These are phyloP conservation scores for Hyppa rectilinea DNA, from an alignment of 2,888 invertebrate genomes.

Conservation along the genomic window DNA sequence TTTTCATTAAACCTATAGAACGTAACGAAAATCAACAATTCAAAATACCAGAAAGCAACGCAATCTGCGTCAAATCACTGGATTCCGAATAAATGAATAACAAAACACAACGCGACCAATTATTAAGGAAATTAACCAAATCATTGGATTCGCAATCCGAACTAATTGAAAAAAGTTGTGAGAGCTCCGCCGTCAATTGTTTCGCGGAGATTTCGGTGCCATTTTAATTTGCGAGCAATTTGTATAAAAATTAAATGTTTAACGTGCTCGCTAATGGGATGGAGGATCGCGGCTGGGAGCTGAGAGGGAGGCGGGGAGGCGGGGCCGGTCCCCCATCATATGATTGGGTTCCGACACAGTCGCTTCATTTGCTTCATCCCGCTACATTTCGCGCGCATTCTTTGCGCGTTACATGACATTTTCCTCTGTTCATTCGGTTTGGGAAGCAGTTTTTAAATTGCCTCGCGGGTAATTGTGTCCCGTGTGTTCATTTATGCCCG, in stretches of 20 bases:
- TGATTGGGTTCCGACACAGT: conserved; percentile 55
- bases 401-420: conserved; percentile 33
- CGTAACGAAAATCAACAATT: conserved; percentile 48
- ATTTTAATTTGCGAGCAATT: conserved; percentile 73
- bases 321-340: conserved; percentile 29
- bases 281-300: conserved; percentile 8
- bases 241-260: conserved; percentile 74
- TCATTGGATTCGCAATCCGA: conserved; percentile 57
- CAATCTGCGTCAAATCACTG: conserved; percentile 50
- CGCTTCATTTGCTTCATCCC: conserved; percentile 56
- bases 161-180: conserved; percentile 65
- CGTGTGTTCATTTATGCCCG: conserved; percentile 6
- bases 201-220: conserved; percentile 59
- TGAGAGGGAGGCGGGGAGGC: not conserved
- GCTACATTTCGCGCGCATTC: conserved; percentile 41
- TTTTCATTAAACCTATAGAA: conserved; percentile 24
- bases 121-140: conserved; percentile 65
- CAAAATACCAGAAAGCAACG: conserved; percentile 45
- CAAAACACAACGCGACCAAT: conserved; percentile 53
- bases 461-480: conserved; percentile 17
- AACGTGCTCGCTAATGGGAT: conserved; percentile 63
- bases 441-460: conserved; percentile 42
- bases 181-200: conserved; percentile 61
- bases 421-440: conserved; percentile 41
- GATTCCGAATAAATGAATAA: conserved; percentile 60